These are phyloP conservation scores for Ceratina japonica DNA, from an alignment of 1,140 invertebrate species.

Conservation along the genomic window DNA sequence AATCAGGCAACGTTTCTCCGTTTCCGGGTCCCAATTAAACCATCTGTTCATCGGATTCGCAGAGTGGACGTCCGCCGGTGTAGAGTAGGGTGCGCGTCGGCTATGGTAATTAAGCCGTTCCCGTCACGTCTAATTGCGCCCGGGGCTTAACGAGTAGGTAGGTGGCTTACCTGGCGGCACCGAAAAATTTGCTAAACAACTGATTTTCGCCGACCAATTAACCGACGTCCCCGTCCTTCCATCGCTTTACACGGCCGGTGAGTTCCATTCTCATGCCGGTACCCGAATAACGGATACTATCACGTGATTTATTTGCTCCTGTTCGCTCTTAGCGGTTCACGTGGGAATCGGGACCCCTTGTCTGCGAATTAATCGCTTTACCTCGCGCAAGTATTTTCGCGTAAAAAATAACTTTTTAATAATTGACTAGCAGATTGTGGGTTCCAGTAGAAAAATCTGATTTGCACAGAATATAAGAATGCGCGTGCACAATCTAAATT, in stretches of 20 bases:
- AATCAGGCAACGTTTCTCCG: neutral
- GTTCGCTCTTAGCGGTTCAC: neutral
- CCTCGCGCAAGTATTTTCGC: too few relatives aligned
- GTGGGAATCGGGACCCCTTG: neutral
- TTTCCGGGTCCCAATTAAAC: constrained; percentile 19
- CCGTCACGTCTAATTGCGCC: constrained; percentile 29
- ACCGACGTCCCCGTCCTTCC: neutral
- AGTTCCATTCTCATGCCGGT: neutral
- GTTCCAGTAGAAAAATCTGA: too few relatives aligned
- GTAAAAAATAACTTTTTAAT: too few relatives aligned
- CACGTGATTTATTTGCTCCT: constrained; percentile 11
- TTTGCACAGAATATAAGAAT: too few relatives aligned
- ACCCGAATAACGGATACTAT: too few relatives aligned
- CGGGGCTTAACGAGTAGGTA: constrained; percentile 18
- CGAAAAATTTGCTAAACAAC: neutral
- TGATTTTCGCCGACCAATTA: constrained; percentile 31
- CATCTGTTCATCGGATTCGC: neutral
- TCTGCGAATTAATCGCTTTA: neutral
- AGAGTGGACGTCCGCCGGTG: neutral
- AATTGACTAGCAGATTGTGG: too few relatives aligned
- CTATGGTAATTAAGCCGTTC: constrained; percentile 34
- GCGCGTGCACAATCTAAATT: too few relatives aligned
- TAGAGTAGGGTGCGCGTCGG: neutral
- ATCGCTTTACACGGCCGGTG: constrained; percentile 17
- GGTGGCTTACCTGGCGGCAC: constrained; percentile 11